phyloP scores from a whole-genome alignment of 2,113 vertebrate genomes.

The Chunga burmeisteri region DNA sequence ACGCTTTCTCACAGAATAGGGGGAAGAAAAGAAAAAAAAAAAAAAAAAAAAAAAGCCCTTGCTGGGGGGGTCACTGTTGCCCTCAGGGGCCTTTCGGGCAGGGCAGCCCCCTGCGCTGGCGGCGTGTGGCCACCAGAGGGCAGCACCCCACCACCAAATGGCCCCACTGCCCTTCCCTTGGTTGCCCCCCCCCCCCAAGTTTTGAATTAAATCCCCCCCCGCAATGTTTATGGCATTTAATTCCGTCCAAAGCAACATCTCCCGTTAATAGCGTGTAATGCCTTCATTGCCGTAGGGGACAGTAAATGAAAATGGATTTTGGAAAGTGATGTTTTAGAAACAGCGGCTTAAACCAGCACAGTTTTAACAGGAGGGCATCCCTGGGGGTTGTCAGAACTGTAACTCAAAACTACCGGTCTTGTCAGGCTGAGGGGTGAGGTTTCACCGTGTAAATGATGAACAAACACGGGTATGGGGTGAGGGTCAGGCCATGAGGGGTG shows the following conservation, averaged over 20 bases:
- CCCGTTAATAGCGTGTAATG: fast-evolving
- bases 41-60: not conserved
- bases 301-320: fast-evolving
- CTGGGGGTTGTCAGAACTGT: not conserved
- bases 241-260: fast-evolving
- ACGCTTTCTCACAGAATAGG: fast-evolving
- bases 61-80: fast-evolving
- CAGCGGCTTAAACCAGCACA: not conserved
- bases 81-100: no score
- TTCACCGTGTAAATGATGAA: not conserved
- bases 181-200: fast-evolving
- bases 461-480: not conserved
- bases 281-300: fast-evolving
- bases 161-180: no score
- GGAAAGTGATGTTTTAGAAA: not conserved
- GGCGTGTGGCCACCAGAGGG: not conserved
- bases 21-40: no score
- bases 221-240: fast-evolving
- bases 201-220: fast-evolving
- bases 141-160: not conserved
- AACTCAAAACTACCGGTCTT: not conserved
- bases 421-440: not conserved
- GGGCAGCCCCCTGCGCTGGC: no score
- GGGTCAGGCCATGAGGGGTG: fast-evolving
- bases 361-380: not conserved